These are phyloP conservation scores for Lepilemur ruficaudatus DNA, from an alignment of 2,797 vertebrate genomes.

Conservation along the genomic window DNA sequence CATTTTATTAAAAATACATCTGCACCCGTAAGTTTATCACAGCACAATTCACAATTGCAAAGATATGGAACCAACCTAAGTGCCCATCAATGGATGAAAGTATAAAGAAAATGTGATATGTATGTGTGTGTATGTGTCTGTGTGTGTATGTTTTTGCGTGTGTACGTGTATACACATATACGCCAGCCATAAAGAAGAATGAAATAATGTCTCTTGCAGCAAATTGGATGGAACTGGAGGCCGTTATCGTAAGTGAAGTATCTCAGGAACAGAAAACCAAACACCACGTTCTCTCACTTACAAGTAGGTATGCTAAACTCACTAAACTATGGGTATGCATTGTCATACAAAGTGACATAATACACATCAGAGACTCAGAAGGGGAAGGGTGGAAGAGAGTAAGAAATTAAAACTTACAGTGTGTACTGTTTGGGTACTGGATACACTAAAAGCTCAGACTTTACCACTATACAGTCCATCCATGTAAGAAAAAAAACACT, in stretches of 20 bases:
- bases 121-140: no score
- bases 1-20: neutral
- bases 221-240: neutral
- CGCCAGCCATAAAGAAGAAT: neutral
- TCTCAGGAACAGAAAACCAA: neutral
- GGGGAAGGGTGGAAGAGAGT: neutral
- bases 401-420: no score
- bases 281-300: neutral
- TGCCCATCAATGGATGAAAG: neutral
- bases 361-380: neutral
- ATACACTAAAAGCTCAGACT: neutral
- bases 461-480: neutral
- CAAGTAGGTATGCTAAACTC: no score
- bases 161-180: no score
- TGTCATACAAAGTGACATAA: neutral
- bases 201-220: neutral
- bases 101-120: neutral
- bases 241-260: neutral
- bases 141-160: no score
- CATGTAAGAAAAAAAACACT: neutral
- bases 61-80: neutral
- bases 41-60: neutral
- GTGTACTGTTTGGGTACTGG: neutral
- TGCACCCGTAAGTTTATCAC: neutral
- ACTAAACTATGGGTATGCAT: neutral